A percentile compares a stretch with the other conserved stretches of the same genome.
Evolutionary conservation across 92 coral and sea anemone genomes (phyloP).

Genomic region (Micromussa lordhowensis): DNA sequence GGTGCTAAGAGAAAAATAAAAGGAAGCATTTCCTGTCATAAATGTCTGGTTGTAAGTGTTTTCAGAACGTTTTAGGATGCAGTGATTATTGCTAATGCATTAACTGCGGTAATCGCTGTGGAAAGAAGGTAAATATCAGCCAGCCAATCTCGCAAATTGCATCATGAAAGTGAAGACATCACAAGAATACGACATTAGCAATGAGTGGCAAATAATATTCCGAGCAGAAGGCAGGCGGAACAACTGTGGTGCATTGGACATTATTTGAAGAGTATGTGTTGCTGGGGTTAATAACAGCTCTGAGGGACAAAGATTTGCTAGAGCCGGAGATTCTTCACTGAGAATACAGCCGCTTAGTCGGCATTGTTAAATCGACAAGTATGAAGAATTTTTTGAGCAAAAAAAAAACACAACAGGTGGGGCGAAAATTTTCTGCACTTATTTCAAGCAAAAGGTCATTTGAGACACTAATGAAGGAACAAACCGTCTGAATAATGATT

Average conservation of each 20-base stretch:
- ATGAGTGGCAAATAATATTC: conserved; percentile 50
- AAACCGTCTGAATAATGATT: conserved; percentile 8
- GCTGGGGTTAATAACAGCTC: conserved; percentile 45
- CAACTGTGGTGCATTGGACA: conserved; percentile 74
- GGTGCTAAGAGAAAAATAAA: conserved; percentile 66
- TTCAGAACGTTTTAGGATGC: conserved; percentile 46
- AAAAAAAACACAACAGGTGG: conserved; percentile 43
- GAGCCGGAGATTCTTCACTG: conserved; percentile 46
- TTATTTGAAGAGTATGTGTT: no score
- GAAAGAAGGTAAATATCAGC: conserved; percentile 33
- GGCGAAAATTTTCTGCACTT: conserved; percentile 52
- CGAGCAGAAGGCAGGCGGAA: conserved; percentile 63
- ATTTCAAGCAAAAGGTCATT: conserved; percentile 33
- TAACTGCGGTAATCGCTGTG: conserved; percentile 65
- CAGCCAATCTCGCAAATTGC: conserved; percentile 15
- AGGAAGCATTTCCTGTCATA: conserved; percentile 54
- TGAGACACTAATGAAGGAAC: conserved; percentile 59
- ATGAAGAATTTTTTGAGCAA: no score
- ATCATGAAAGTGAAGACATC: conserved; percentile 66
- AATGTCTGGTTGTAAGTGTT: conserved; percentile 63
- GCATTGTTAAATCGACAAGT: no score
- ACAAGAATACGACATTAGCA: conserved; percentile 45
- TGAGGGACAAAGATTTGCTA: conserved; percentile 46
- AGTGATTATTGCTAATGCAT: conserved; percentile 54
- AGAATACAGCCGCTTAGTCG: conserved; percentile 50